Percentiles rank a stretch among this genome's conserved stretches.
phyloP scores from a whole-genome alignment of 1,140 invertebrate genomes.

The Lasaia peninsularis region DNA sequence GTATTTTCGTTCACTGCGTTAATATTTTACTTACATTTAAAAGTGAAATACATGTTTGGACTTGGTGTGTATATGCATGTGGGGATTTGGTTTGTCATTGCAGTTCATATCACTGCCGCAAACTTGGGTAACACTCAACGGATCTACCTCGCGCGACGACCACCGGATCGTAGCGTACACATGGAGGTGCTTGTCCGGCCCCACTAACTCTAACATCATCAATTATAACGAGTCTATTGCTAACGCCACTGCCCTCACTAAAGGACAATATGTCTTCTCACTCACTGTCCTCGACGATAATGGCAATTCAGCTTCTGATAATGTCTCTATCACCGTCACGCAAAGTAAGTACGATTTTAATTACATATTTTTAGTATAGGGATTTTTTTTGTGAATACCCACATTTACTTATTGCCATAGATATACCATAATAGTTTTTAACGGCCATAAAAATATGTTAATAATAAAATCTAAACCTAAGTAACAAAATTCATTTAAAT shows the following conservation, averaged over 20 bases:
- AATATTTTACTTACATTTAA: not conserved
- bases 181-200: slow-evolving; percentile 88
- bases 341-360: slow-evolving; percentile 84
- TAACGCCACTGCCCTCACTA: slow-evolving; percentile 88
- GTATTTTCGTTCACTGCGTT: too few species aligned
- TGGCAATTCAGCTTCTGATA: slow-evolving; percentile 86
- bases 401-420: too few species aligned
- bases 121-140: slow-evolving; percentile 88
- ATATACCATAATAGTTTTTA: too few species aligned
- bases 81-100: slow-evolving; percentile 27
- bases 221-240: slow-evolving; percentile 80
- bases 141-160: slow-evolving; percentile 89
- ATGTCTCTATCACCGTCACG: slow-evolving; percentile 88
- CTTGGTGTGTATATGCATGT: not conserved
- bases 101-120: slow-evolving; percentile 89
- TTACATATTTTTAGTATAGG: too few species aligned
- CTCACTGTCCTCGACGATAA: slow-evolving; percentile 91
- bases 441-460: too few species aligned
- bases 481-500: too few species aligned
- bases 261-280: slow-evolving; percentile 90
- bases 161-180: slow-evolving; percentile 88
- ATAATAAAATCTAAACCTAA: too few species aligned
- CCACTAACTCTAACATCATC: slow-evolving; percentile 76
- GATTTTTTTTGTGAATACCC: too few species aligned
- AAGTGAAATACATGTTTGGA: not conserved